Percentiles rank a stretch among this genome's conserved stretches.
Evolutionary conservation across 2,113 vertebrate species (phyloP).

Genomic region (Synchiropus splendidus): DNA sequence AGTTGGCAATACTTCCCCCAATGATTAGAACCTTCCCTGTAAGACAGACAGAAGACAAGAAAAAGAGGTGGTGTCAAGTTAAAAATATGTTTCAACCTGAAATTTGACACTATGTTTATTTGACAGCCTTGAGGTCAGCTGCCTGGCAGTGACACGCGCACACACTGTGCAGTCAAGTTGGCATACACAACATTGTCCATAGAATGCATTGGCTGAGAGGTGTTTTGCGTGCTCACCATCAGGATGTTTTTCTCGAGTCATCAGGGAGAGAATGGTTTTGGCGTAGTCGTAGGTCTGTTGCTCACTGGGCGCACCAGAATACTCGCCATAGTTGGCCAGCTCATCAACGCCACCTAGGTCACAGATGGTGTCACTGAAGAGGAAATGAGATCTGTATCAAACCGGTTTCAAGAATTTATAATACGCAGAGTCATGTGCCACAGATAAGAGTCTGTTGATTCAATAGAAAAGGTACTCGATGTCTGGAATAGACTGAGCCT

Average conservation of each 20-base stretch:
- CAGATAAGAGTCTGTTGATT: too few species aligned
- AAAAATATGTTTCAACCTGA: slow-evolving; percentile 5
- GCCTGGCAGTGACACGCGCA: slow-evolving; percentile 4
- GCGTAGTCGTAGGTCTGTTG: slow-evolving; percentile 98
- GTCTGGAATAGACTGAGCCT: too few species aligned
- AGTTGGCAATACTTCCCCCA: slow-evolving; percentile 96
- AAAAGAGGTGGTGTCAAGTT: background rate
- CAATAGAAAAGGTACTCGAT: too few species aligned
- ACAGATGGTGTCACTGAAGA: slow-evolving; percentile 88
- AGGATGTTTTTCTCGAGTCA: slow-evolving; percentile 88
- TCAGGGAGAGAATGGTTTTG: slow-evolving; percentile 96
- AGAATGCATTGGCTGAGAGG: too few species aligned
- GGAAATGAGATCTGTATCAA: slow-evolving; percentile 1
- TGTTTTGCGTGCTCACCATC: slow-evolving; percentile 63
- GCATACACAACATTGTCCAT: too few species aligned
- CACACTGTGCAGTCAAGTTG: background rate
- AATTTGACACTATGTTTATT: slow-evolving; percentile 9
- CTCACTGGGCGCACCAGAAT: slow-evolving; percentile 92
- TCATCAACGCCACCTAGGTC: slow-evolving; percentile 92
- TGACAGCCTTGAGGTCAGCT: slow-evolving; percentile 5
- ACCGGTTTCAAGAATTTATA: background rate
- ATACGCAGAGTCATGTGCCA: background rate
- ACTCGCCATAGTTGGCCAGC: slow-evolving; percentile 93
- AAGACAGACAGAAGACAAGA: background rate
- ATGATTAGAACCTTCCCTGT: slow-evolving; percentile 96